phyloP scores from a whole-genome alignment of 2,888 invertebrate species.

The Endotricha flammealis region DNA sequence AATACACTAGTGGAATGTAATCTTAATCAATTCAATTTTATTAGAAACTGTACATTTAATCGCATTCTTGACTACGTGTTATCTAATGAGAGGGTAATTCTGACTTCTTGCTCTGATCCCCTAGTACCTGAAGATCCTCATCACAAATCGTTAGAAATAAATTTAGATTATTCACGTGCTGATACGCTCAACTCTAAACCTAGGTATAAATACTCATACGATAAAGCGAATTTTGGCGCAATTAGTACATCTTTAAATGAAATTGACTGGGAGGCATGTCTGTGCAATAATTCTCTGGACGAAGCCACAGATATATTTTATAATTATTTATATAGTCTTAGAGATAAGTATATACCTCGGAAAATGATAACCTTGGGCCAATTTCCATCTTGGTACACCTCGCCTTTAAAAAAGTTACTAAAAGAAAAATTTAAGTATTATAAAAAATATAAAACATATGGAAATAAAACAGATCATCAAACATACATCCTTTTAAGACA shows the following conservation, averaged over 20 bases:
- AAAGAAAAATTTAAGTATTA: no score
- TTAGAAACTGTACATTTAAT: no score
- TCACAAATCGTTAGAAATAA: no score
- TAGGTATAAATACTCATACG: neutral
- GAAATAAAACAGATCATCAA: constrained; percentile 11
- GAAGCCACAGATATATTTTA: constrained; percentile 9
- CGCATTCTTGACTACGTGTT: no score
- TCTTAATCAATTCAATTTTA: no score
- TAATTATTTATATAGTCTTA: constrained; percentile 3
- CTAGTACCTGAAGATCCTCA: no score
- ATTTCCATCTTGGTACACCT: constrained; percentile 20
- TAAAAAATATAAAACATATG: constrained; percentile 11
- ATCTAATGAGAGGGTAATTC: no score
- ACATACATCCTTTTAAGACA: constrained; percentile 11
- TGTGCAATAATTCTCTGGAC: neutral
- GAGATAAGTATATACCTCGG: constrained; percentile 8
- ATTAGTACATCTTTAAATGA: neutral
- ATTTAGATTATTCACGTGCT: no score
- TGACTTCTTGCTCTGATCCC: no score
- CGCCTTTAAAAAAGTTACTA: constrained; percentile 19
- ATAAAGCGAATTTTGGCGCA: neutral
- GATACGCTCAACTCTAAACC: no score
- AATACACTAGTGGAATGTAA: no score
- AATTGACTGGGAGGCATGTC: constrained; percentile 5
- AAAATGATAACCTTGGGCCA: constrained; percentile 4